Base-by-base conservation (phyloP, 2,113 vertebrate genomes). In the Leptobrachium leishanense region DNA sequence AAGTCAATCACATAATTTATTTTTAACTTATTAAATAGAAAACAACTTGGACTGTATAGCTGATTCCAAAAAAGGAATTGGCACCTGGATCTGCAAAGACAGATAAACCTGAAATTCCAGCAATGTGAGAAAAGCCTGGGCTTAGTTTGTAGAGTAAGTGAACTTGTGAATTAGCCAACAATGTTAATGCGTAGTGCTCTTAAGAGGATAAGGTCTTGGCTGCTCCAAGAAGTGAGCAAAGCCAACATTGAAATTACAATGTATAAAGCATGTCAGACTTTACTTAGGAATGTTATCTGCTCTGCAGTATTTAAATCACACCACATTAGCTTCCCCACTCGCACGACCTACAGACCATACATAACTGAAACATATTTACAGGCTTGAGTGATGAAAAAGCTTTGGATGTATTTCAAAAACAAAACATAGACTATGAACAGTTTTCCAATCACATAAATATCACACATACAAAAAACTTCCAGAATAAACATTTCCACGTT, bases 241-340 rank as follows among this genome's bases (percentile, higher is more conserved):
- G 81, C 77, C 86, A 91, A 84, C 84, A 89, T 88, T 85, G 81
- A 87, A 89, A 91, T 87, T 86, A 88, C 82, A 86, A 90, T 86
- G 86, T 88, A 83, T 79, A 88, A 84, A 85, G 78, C 87, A 85
- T 88, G 85, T 89, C 83, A 88, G 83, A 82, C 69, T 89, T 86
- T 88, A 87, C 83, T 83, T 83, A 86, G 7, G 53, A 90, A 88
- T 85, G 84, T 40, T 80, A 90, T 85, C 90, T 88, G 79, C 86
- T 87, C 46, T 82, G 85, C 82, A 85, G 83, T 86, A 88, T 89
- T 84, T 82, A 89, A 88, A 90, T 88, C 83, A 86, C 76, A 87
- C 10, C 83, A 69, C 84, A 89, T 89, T 88, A 92, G 90, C 88
- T 88, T 86, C 71, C 72, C 82, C 83, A 15, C 76, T 79, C n/a